Evolutionary conservation across 2,113 vertebrate genomes (phyloP).

Genomic region (Sorex araneus): DNA sequence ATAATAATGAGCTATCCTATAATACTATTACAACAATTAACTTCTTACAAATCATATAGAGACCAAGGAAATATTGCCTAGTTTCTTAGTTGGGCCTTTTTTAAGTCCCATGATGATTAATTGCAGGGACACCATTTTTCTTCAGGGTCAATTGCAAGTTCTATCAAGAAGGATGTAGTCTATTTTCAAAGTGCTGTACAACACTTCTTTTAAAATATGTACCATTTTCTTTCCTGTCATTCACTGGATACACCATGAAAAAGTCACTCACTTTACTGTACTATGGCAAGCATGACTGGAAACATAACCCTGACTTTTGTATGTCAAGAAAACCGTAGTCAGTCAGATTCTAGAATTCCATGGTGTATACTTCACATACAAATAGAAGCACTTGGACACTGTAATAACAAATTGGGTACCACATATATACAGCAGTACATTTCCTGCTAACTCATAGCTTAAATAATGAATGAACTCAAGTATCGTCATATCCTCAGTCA

Average conservation of each 20-base stretch:
- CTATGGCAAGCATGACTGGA: not conserved
- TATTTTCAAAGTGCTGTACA: not conserved
- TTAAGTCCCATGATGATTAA: not conserved
- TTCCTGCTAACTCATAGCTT: not conserved
- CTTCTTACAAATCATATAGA: slow-evolving; percentile 39
- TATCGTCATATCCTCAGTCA: not conserved
- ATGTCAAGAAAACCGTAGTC: not conserved
- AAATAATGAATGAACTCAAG: not conserved
- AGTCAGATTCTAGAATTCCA: not conserved
- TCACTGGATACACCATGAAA: not conserved
- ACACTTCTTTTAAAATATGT: not conserved
- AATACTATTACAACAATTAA: not conserved
- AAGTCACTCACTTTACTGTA: not conserved
- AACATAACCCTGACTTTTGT: not conserved
- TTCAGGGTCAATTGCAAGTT: slow-evolving; percentile 31
- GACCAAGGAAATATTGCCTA: slow-evolving; percentile 25
- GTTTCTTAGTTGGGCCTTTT: not conserved
- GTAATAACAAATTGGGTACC: not conserved
- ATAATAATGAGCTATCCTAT: not conserved
- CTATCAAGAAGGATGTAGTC: not conserved
- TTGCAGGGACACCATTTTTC: not conserved
- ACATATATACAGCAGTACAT: not conserved
- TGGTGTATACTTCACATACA: not conserved
- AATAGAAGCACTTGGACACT: not conserved
- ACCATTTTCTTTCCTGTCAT: not conserved